These are phyloP conservation scores for Phymanthus crucifer DNA, from an alignment of 92 coral and sea anemone genomes.

Conservation along the genomic window DNA sequence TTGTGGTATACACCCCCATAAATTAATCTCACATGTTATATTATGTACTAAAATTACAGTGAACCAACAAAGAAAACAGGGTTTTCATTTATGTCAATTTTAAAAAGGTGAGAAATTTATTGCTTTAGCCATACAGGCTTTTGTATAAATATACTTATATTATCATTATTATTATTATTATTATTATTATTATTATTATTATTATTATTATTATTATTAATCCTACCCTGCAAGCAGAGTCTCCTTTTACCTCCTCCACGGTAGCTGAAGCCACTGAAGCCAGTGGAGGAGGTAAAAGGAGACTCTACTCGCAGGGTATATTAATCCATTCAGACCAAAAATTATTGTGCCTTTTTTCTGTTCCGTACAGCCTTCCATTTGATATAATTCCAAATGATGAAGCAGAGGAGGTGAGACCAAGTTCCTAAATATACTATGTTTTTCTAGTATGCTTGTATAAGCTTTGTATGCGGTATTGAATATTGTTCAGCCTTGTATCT, in stretches of 20 bases:
- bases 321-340: background rate
- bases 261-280: too few species aligned
- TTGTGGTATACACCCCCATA: background rate
- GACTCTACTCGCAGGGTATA: background rate
- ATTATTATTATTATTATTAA: too few species aligned
- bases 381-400: slow-evolving; percentile 73
- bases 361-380: slow-evolving; percentile 63
- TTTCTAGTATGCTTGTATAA: too few species aligned
- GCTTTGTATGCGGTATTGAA: background rate
- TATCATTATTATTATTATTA: too few species aligned
- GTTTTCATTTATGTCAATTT: slow-evolving; percentile 83
- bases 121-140: too few species aligned
- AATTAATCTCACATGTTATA: background rate
- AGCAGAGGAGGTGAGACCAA: slow-evolving; percentile 70
- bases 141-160: too few species aligned
- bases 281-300: too few species aligned
- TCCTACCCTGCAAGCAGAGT: too few species aligned
- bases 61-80: slow-evolving; percentile 91
- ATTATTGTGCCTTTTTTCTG: background rate
- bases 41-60: slow-evolving; percentile 51
- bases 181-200: too few species aligned
- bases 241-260: too few species aligned
- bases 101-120: slow-evolving; percentile 71
- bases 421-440: background rate
- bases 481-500: background rate